A percentile compares a stretch with the other conserved stretches of the same genome.
These are phyloP conservation scores for Tenualosa thibaudeaui DNA, from an alignment of 2,797 vertebrate species.

Conservation along the genomic window DNA sequence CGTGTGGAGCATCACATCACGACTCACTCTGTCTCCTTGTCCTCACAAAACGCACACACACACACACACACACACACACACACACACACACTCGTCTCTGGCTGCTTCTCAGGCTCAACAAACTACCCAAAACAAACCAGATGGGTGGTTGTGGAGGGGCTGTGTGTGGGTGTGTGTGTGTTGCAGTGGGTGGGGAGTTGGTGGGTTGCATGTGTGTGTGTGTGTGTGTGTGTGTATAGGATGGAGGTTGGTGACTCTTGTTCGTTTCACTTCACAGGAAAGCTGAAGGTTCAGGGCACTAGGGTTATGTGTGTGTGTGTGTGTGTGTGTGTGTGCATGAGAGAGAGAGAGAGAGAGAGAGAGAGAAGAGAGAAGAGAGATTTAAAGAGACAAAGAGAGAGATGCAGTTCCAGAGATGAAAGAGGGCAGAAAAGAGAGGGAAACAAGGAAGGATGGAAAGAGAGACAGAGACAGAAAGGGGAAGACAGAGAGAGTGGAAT, in stretches of 20 bases:
- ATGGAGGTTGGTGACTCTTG: slow-evolving; percentile 9
- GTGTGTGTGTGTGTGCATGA: background rate
- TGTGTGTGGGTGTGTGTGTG: background rate
- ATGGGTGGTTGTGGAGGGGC: background rate
- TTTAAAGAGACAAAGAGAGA: background rate
- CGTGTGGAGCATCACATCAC: background rate
- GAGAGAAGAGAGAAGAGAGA: background rate
- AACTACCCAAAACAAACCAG: slow-evolving; percentile 16
- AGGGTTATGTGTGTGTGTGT: background rate
- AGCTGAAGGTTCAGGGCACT: slow-evolving; percentile 10
- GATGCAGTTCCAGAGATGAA: background rate
- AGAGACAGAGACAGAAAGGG: background rate
- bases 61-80: background rate
- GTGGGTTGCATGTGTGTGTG: background rate
- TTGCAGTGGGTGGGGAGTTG: background rate
- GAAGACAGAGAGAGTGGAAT: background rate
- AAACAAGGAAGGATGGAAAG: background rate
- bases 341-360: background rate
- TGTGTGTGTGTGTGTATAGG: background rate
- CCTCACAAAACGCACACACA: too few species aligned
- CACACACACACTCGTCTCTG: background rate
- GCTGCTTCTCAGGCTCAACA: slow-evolving; percentile 4
- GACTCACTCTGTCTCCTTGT: background rate
- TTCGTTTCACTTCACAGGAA: slow-evolving; percentile 22
- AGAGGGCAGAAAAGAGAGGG: background rate